Evolutionary conservation across 2,113 vertebrate species (phyloP).

Genomic region (Melierax canorus): DNA sequence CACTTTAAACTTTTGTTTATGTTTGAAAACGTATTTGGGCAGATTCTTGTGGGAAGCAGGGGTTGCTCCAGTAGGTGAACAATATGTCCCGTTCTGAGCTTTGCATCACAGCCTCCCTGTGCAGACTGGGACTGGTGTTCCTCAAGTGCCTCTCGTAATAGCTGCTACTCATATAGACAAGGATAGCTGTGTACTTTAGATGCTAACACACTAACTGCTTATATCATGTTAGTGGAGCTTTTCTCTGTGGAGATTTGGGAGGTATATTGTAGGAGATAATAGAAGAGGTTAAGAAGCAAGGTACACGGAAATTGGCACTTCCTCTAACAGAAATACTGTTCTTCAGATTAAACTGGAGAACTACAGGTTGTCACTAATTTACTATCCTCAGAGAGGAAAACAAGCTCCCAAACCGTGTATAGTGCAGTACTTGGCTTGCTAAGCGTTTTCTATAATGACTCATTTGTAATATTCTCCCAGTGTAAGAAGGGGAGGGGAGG

Average conservation of each 20-base stretch:
- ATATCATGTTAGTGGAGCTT: neutral
- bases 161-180: neutral
- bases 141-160: neutral
- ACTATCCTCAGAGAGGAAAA: neutral
- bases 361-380: neutral
- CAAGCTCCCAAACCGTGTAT: neutral
- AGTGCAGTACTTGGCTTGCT: neutral
- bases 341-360: neutral
- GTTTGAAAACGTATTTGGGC: accelerated
- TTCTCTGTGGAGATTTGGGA: neutral
- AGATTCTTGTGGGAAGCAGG: neutral
- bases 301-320: neutral
- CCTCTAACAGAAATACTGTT: neutral
- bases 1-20: neutral
- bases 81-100: accelerated
- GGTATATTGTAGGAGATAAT: neutral
- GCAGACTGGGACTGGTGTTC: neutral
- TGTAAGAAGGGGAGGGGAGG: neutral
- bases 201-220: neutral
- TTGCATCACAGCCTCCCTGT: accelerated
- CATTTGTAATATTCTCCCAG: neutral
- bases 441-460: neutral
- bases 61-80: neutral
- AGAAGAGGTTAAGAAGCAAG: neutral
- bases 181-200: neutral